Evolutionary conservation across 2,797 vertebrate species (phyloP), one percentile per base, ranked within the genome.

Genomic region (Anguilla marmorata): DNA sequence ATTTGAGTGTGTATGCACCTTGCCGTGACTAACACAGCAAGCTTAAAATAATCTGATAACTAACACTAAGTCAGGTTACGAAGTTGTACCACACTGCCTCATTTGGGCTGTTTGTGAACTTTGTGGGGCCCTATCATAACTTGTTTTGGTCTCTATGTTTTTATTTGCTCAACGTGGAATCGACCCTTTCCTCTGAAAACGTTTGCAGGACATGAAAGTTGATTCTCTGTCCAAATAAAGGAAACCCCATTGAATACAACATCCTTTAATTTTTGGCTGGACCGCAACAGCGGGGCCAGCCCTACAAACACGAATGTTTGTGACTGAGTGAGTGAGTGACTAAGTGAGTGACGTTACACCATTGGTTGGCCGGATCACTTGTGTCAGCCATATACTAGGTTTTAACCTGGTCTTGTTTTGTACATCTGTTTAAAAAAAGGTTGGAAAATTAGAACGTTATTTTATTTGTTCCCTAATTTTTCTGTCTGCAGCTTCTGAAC

Each of bases 401-500:
- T 41, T 41, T 19, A 58, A 19, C 7, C 33, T 80, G 56, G 11
- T n/a, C 14, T 19, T 12, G 24, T 24, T 58, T 1, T 58, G 1
- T 58, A 33, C 3, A 5, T 60, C 27, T 60, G 8, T 85, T 63
- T 85, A 45, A 37, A 60, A 85, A 84, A 52, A 41, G 27, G 19
- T 27, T 54, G 48, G 4, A 84, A n/a, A 50, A 85, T 9, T 7
- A 21, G 14, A 48, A 16, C 11, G 9, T 9, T 5, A 24, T 85
- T 30, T 60, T 86, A 92, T 27, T 90, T 92, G 69, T 91, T 69
- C 0, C 80, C 79, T 76, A 0, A 50, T 83, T 97, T 94, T 89
- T 84, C 21, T 86, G 86, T 85, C 58, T 85, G 58, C 7, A 97
- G 96, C 94, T 96, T 94, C 94, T 97, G 87, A 96, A 96, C 92